Conservation (phyloP, 2,113 vertebrate species). For the Campylomormyrus numenius region DNA sequence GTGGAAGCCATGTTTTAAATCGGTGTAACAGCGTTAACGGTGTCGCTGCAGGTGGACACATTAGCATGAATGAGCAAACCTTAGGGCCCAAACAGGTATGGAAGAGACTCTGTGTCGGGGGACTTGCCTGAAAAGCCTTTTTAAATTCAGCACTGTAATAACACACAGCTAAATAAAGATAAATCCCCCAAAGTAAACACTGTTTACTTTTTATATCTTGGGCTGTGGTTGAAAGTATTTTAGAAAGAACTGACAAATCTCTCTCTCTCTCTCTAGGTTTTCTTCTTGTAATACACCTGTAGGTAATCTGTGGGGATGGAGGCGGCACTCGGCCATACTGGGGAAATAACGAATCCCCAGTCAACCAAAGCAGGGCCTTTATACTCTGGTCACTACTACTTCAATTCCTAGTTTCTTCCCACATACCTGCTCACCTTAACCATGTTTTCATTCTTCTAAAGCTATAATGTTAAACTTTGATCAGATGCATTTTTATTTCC, state of each 20-base stretch:
- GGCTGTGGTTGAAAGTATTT: conserved; percentile 23
- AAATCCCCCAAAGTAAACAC: conserved; percentile 25
- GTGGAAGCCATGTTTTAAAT: background rate
- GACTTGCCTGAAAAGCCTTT: conserved; percentile 18
- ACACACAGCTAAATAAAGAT: conserved; percentile 16
- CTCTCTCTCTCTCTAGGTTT: background rate
- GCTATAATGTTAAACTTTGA: background rate
- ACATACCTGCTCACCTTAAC: background rate
- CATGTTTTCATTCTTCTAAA: background rate
- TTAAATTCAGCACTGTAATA: conserved; percentile 14
- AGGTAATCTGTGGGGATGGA: background rate
- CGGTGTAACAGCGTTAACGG: background rate
- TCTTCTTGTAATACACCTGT: conserved; percentile 12
- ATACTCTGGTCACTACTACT: background rate
- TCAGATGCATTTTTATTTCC: background rate
- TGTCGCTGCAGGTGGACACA: background rate
- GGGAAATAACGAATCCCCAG: background rate
- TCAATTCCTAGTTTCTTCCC: background rate
- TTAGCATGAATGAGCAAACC: background rate
- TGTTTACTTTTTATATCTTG: conserved; percentile 24
- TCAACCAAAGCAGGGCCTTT: background rate
- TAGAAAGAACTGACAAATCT: conserved; percentile 10
- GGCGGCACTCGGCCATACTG: background rate
- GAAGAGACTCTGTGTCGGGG: background rate
- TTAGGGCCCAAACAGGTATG: background rate